These are phyloP conservation scores for Poeciliopsis prolifica DNA, from an alignment of 2,113 vertebrate species.

Conservation along the genomic window DNA sequence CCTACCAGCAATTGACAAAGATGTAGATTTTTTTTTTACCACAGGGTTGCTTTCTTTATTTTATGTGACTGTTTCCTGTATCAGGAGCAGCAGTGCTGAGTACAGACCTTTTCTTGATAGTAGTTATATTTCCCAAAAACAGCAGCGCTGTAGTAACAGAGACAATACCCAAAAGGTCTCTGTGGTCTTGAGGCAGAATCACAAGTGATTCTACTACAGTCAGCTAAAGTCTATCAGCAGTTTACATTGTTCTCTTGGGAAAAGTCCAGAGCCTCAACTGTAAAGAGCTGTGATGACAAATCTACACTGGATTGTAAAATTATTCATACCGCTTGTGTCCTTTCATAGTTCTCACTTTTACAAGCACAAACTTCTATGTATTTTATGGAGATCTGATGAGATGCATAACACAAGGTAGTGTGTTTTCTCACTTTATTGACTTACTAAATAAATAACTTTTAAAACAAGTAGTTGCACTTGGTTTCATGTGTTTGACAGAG, in stretches of 20 bases:
- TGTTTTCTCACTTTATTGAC: too few relatives aligned
- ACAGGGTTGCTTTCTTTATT: neutral
- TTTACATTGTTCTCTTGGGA: slow-evolving; percentile 11
- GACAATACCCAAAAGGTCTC: slow-evolving; percentile 23
- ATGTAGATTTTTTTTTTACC: neutral
- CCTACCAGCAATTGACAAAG: neutral
- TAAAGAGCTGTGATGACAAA: neutral
- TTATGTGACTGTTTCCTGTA: slow-evolving; percentile 1
- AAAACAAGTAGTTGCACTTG: neutral
- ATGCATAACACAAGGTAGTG: neutral
- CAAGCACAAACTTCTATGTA: too few relatives aligned
- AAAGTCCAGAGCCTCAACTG: neutral
- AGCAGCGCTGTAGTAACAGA: slow-evolving; percentile 4
- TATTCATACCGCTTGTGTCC: too few relatives aligned
- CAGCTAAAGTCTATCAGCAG: slow-evolving; percentile 10
- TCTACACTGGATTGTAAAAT: neutral
- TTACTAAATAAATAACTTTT: neutral
- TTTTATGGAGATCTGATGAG: neutral
- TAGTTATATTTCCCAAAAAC: slow-evolving; percentile 10
- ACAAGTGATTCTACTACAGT: slow-evolving; percentile 27
- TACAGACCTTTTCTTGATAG: neutral
- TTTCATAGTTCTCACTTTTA: too few relatives aligned
- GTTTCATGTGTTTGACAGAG: neutral
- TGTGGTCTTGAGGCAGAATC: slow-evolving; percentile 19
- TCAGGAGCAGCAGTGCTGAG: neutral